These are phyloP conservation scores for Apeltes quadracus DNA, from an alignment of 2,113 vertebrate species.

Conservation along the genomic window DNA sequence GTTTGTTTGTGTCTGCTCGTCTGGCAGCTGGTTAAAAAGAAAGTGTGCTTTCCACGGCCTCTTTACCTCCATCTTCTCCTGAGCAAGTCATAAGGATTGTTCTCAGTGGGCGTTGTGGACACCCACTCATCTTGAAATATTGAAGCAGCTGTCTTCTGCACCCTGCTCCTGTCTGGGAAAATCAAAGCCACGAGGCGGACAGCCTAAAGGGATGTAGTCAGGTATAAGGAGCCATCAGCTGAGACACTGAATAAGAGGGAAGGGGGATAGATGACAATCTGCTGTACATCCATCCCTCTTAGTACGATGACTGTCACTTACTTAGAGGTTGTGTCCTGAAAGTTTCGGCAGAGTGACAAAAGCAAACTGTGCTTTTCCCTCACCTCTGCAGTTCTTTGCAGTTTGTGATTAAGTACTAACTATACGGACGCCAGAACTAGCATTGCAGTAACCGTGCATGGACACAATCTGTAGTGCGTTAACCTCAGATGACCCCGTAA, in stretches of 20 bases:
- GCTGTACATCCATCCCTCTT: conserved; percentile 20
- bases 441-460: not conserved
- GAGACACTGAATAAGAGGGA: conserved; percentile 35
- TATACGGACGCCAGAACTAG: not conserved
- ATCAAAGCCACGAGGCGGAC: conserved; percentile 43
- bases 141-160: conserved; percentile 38
- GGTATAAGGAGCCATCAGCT: conserved; percentile 26
- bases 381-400: not conserved
- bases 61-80: conserved; percentile 10
- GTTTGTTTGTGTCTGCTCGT: conserved; percentile 24
- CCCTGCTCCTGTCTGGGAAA: conserved; percentile 58
- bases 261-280: conserved; percentile 8
- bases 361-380: not conserved
- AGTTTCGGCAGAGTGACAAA: conserved; percentile 11
- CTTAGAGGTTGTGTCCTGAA: not conserved
- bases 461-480: not conserved
- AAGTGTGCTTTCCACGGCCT: conserved; percentile 28
- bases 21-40: conserved; percentile 10
- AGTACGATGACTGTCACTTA: not conserved
- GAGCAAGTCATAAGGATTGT: conserved; percentile 28
- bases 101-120: conserved; percentile 38
- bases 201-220: conserved; percentile 42
- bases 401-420: not conserved
- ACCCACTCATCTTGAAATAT: conserved; percentile 53
- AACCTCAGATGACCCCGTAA: not conserved